Conservation (phyloP, 2,113 vertebrate species). For the Pipra filicauda region DNA sequence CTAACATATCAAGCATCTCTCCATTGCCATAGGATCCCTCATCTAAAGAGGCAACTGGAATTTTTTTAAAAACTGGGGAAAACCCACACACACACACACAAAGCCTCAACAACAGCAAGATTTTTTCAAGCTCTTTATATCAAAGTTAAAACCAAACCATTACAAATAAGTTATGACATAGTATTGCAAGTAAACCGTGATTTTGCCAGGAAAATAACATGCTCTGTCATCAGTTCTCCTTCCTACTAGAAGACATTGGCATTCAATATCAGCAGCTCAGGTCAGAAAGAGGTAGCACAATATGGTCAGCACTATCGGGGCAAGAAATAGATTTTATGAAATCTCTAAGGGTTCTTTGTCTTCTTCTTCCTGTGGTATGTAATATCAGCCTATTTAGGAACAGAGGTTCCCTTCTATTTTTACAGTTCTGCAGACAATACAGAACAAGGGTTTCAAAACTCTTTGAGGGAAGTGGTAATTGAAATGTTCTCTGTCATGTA, state of each 20-base stretch:
- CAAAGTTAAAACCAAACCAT: not conserved
- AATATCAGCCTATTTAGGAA: slow-evolving; percentile 6
- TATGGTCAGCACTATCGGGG: not conserved
- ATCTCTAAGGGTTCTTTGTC: not conserved
- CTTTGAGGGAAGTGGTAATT: slow-evolving; percentile 29
- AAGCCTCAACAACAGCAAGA: not conserved
- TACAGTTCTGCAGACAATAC: not conserved
- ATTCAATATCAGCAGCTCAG: not conserved
- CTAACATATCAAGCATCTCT: not conserved
- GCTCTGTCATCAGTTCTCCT: not conserved
- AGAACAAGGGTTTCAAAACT: slow-evolving; percentile 55
- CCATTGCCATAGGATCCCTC: not conserved
- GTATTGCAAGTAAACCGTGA: not conserved
- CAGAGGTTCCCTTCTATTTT: not conserved
- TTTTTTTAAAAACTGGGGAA: not conserved
- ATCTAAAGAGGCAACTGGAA: not conserved
- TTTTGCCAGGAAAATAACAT: not conserved
- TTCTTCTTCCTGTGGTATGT: not conserved
- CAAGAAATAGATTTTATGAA: not conserved
- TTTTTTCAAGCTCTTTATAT: not conserved
- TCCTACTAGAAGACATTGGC: not conserved
- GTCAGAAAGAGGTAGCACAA: not conserved
- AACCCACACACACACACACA: rapidly evolving
- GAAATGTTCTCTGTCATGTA: not conserved
- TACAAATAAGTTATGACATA: not conserved